A percentile compares a stretch with the other conserved stretches of the same genome.
phyloP scores from a whole-genome alignment of 2,797 vertebrate genomes.

The Sarcophilus harrisii region DNA sequence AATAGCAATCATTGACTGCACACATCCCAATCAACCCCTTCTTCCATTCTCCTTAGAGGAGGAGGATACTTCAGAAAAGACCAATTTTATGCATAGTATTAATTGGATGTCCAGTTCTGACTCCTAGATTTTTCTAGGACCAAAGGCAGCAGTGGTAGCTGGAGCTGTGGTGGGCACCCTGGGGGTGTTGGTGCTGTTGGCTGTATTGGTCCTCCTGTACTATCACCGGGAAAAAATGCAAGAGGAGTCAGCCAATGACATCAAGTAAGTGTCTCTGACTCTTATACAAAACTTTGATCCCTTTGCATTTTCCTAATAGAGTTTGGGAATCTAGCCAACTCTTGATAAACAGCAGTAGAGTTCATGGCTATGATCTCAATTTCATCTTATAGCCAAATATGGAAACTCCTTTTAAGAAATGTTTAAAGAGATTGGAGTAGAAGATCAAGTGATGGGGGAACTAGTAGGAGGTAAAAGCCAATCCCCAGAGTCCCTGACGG shows the following conservation, averaged over 20 bases:
- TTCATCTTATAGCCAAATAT: background rate
- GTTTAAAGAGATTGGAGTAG: background rate
- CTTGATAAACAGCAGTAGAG: background rate
- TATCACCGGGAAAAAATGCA: conserved; percentile 87
- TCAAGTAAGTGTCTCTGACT: conserved; percentile 90
- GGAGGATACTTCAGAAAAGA: background rate
- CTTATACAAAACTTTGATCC: background rate
- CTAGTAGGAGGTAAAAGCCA: background rate
- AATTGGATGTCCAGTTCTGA: conserved; percentile 22
- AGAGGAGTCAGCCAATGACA: conserved; percentile 95
- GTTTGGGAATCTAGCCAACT: background rate
- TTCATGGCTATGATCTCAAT: background rate
- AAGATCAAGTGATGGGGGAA: background rate
- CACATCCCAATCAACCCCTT: conserved; percentile 6
- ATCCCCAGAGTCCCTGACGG: background rate
- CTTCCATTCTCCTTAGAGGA: background rate
- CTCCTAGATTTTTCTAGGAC: conserved; percentile 58
- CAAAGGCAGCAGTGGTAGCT: conserved; percentile 88
- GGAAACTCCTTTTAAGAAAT: background rate
- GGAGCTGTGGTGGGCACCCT: conserved; percentile 92
- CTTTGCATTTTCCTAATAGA: background rate
- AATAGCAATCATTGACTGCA: background rate
- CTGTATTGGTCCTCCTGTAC: conserved; percentile 83
- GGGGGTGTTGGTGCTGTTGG: conserved; percentile 85
- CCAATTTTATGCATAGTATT: background rate